These are phyloP conservation scores for Oenanthe melanoleuca DNA, from an alignment of 2,113 vertebrate genomes.

Conservation along the genomic window DNA sequence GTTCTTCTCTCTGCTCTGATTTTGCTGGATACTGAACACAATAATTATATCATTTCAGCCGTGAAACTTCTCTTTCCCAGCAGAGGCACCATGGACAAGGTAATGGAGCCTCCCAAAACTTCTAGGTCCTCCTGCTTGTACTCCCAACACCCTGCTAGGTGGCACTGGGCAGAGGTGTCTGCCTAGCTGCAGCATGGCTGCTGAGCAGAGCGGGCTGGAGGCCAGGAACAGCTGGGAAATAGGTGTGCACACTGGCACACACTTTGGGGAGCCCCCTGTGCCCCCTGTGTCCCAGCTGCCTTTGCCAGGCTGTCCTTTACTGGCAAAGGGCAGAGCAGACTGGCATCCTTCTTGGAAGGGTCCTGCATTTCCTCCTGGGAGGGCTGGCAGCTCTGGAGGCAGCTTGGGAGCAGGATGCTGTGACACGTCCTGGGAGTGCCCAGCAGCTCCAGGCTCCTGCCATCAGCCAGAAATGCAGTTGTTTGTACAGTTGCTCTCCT, in stretches of 20 bases:
- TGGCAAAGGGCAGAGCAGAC: not conserved
- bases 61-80: not conserved
- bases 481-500: constrained; percentile 34
- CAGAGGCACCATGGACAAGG: not conserved
- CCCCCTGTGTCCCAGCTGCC: not conserved
- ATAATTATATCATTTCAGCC: not conserved
- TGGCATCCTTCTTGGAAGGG: not conserved
- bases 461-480: not conserved
- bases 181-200: not conserved
- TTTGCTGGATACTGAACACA: not conserved
- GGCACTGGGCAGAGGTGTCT: not conserved
- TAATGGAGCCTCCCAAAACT: not conserved
- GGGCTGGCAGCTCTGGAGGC: not conserved
- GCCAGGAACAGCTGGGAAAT: not conserved
- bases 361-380: not conserved
- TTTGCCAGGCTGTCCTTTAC: not conserved
- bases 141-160: not conserved
- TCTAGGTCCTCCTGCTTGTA: not conserved
- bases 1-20: not conserved
- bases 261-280: not conserved
- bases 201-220: not conserved
- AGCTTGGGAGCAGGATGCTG: not conserved
- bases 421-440: constrained; percentile 20
- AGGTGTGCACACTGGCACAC: not conserved
- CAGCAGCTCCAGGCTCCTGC: not conserved